Evolutionary conservation across 2,113 vertebrate species (phyloP), one percentile per base, ranked within the genome.

Genomic region (Burhinus oedicnemus): DNA sequence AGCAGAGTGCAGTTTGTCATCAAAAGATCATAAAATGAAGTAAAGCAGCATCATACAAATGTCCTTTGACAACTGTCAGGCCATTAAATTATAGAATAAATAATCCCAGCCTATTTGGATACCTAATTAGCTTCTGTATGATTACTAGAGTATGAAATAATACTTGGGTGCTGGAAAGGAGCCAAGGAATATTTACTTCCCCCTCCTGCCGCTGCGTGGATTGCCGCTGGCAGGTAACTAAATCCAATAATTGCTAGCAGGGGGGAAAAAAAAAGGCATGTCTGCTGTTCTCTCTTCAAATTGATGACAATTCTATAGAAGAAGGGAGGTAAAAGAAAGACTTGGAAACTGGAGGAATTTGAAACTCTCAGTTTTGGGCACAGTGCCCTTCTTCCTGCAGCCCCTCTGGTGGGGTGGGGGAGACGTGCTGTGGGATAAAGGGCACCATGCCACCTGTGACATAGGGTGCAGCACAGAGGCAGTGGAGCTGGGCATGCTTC

Each of bases 161-260:
- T 89, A 36, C 65, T 79, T 4, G 30, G 60, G 36, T 40, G 22
- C 72, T 96, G 93, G 87, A 70, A 60, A 47, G 74, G 45, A 91
- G 49, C 86, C 62, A 61, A 36, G 22, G 65, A 45, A 12, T 70
- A 85, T 89, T 78, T 52, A 6, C 8, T 51, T 45, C 45, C 25
- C 21, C 45, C 54, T 91, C 93, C 76, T 61, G 45, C 32, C 5
- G 8, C 71, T 77, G n/a, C 0, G 1, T 47, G 42, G 78, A 52
- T 95, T 91, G 74, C 61, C 89, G 91, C 93, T 96, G 89, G 91
- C 96, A 96, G 96, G 96, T 97, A 96, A 95, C 85, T 85, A 80
- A 94, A 97, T 85, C 76, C 96, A 69, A 0, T 82, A 89, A 89
- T 86, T 87, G 80, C 71, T 87, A 52, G 27, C 49, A 65, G 57